phyloP scores from a whole-genome alignment of 2,888 invertebrate species.

The Philaethria dido region DNA sequence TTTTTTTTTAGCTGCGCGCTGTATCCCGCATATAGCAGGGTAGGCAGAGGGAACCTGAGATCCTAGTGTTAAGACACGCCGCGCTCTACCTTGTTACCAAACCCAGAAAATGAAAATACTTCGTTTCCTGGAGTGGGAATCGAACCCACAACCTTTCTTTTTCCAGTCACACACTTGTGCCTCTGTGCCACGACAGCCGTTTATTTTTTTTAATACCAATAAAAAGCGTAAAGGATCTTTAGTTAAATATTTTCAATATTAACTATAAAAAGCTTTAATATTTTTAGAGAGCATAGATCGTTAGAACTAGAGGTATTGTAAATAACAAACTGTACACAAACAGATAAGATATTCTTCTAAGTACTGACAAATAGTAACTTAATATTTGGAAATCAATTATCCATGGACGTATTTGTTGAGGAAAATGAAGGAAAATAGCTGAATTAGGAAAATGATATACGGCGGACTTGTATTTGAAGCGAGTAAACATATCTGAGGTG shows the following conservation, averaged over 20 bases:
- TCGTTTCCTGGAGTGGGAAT: no score
- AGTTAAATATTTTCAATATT: neutral
- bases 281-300: neutral
- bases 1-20: no score
- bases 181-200: no score
- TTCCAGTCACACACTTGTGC: no score
- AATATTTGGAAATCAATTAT: slow-evolving; percentile 80
- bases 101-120: no score
- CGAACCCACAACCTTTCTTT: no score
- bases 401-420: slow-evolving; percentile 67
- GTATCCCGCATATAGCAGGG: no score
- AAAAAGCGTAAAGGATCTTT: neutral
- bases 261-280: neutral
- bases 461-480: slow-evolving; percentile 34
- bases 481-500: neutral
- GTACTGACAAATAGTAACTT: slow-evolving; percentile 59
- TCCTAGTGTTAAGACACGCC: no score
- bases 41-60: no score
- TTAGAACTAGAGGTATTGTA: neutral
- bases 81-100: no score
- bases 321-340: slow-evolving; percentile 27
- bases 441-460: slow-evolving; percentile 64
- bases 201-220: no score
- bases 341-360: slow-evolving; percentile 34
- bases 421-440: slow-evolving; percentile 67